These are phyloP conservation scores for Tinea trinotella DNA, from an alignment of 2,888 invertebrate genomes.

Conservation along the genomic window DNA sequence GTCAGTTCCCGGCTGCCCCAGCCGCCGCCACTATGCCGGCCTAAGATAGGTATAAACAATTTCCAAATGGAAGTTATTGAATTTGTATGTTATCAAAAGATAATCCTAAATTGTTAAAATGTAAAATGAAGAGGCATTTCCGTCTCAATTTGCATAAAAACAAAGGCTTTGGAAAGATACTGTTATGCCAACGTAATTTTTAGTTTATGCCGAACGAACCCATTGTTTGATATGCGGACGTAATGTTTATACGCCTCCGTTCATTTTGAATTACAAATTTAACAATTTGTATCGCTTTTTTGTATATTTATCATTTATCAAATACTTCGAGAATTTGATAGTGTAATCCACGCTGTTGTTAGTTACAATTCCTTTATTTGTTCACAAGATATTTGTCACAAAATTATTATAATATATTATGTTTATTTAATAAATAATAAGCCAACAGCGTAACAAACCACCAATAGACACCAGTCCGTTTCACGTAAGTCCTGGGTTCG, in stretches of 20 bases:
- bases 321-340: too few relatives aligned
- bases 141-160: conserved; percentile 12
- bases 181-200: conserved; percentile 15
- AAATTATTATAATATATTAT: too few relatives aligned
- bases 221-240: conserved; percentile 13
- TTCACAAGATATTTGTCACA: too few relatives aligned
- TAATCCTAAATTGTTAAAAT: conserved; percentile 15
- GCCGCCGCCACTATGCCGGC: too few relatives aligned
- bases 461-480: too few relatives aligned
- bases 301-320: too few relatives aligned
- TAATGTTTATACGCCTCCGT: neutral
- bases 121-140: conserved; percentile 14
- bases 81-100: conserved; percentile 1
- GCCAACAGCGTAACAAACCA: too few relatives aligned
- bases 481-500: too few relatives aligned
- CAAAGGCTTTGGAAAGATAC: conserved; percentile 11
- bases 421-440: too few relatives aligned
- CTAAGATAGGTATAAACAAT: neutral
- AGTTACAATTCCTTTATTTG: too few relatives aligned
- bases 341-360: too few relatives aligned
- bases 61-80: neutral
- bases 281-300: neutral
- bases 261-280: neutral
- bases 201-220: conserved; percentile 10
- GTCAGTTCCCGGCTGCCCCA: too few relatives aligned